phyloP scores from a whole-genome alignment of 2,113 vertebrate species.

The Fulmarus glacialis region DNA sequence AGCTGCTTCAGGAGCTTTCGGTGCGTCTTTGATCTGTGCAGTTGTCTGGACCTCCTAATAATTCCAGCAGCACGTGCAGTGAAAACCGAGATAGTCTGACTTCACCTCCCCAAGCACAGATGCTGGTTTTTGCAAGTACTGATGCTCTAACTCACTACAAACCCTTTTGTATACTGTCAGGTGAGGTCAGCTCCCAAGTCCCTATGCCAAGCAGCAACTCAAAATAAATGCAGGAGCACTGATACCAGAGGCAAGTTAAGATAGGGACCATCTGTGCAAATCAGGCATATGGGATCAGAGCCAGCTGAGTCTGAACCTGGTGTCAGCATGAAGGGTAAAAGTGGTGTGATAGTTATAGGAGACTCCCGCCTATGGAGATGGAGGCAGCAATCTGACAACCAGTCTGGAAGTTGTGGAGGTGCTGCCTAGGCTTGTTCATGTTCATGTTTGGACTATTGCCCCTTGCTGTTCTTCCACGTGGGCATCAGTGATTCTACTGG shows the following conservation, averaged over 20 bases:
- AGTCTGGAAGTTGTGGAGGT: not conserved
- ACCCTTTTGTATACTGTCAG: not conserved
- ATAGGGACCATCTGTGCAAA: not conserved
- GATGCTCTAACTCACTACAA: not conserved
- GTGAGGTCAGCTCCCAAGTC: not conserved
- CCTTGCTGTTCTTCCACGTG: not conserved
- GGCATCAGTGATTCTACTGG: not conserved
- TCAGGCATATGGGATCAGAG: not conserved
- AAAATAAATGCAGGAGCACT: not conserved
- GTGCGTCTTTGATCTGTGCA: not conserved
- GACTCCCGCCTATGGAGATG: not conserved
- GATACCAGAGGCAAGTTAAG: not conserved
- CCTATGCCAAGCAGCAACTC: not conserved
- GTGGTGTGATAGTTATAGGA: not conserved
- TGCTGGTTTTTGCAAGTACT: not conserved
- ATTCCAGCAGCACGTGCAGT: not conserved
- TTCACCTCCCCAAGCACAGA: not conserved
- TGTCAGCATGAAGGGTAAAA: not conserved
- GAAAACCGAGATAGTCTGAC: not conserved
- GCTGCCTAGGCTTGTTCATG: not conserved
- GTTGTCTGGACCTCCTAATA: not conserved
- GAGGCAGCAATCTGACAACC: not conserved
- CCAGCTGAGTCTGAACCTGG: not conserved
- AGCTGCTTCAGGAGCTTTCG: not conserved
- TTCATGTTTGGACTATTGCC: not conserved